Percentiles rank a stretch among this genome's conserved stretches.
phyloP scores from a whole-genome alignment of 1,140 invertebrate genomes.

The Bombus cullumanus region DNA sequence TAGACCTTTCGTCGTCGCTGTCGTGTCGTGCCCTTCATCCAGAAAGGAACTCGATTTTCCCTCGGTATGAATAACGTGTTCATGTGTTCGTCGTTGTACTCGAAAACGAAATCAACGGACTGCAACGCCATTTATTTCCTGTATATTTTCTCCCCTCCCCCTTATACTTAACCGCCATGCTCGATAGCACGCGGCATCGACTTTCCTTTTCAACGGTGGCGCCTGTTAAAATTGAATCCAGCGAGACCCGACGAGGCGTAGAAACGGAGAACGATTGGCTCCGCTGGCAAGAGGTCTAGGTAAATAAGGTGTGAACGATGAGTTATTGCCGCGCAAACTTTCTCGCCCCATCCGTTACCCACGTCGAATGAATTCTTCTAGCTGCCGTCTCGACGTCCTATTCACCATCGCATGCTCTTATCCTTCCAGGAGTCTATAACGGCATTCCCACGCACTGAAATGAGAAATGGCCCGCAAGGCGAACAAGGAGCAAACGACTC shows the following conservation, averaged over 20 bases:
- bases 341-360: slow-evolving; percentile 61
- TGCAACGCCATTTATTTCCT: slow-evolving; percentile 23
- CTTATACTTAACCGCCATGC: neutral
- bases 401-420: neutral
- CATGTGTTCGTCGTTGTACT: neutral
- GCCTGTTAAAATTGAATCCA: slow-evolving; percentile 61
- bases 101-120: neutral
- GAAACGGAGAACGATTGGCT: slow-evolving; percentile 48
- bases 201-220: neutral
- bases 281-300: slow-evolving; percentile 41
- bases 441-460: slow-evolving; percentile 15
- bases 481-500: neutral
- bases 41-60: neutral
- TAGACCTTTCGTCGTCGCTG: neutral
- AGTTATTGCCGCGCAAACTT: slow-evolving; percentile 65
- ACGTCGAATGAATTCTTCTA: slow-evolving; percentile 61
- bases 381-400: slow-evolving; percentile 23
- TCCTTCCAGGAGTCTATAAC: slow-evolving; percentile 5
- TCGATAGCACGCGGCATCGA: neutral
- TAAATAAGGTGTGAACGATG: slow-evolving; percentile 68
- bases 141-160: neutral
- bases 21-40: neutral
- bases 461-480: slow-evolving; percentile 54
- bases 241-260: slow-evolving; percentile 12
- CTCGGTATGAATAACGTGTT: slow-evolving; percentile 24